Base-by-base conservation (phyloP, 2,888 invertebrate species). In the Oscheius sp. region DNA sequence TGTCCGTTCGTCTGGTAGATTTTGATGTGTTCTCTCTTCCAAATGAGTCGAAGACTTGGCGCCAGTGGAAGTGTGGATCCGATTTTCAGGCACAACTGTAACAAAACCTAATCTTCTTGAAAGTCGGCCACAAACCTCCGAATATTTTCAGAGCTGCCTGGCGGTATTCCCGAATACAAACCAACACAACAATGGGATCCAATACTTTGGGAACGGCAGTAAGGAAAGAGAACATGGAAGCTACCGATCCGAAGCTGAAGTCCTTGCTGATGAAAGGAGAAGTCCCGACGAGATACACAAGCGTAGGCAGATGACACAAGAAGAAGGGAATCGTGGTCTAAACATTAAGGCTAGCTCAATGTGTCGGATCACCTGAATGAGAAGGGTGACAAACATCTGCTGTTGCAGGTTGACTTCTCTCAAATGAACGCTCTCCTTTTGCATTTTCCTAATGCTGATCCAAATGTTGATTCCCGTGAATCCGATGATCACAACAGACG, bases 191-290 rank as follows among this genome's bases (percentile, higher is more conserved):
- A n/a, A 68, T 53, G 5, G 68, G 68, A 37, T 68, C 68, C 13
- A 68, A 29, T 2, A 55, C 68, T 68, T 68, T 68, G 7, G 68
- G 68, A 9, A 68, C 21, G 1, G 68, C 42, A 1, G 68, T 68
- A n/a, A 68, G 55, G 55, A 68, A 53, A n/a, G 68, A 68, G 42
- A 68, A 68, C 7, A 68, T 53, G 11, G 68, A 55, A 55, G 68
- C 21, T n/a, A 68, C 33, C 9, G 68, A 29, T 13, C 68, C 68
- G 21, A 68, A 68, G 13, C 53, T 37, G 55, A 68, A 53, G 29
- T 53, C 53, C n/a, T 68, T 42, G 42, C 37, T n/a, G 13, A 53
- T 21, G 68, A 68, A 53, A 2, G 68, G 68, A 35, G 42, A 55
- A 35, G 68, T 68, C 5, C 63, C 63, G 48, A 63, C 48, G 0